phyloP scores from a whole-genome alignment of 1,140 invertebrate species.

The Hesperophylax magnus region DNA sequence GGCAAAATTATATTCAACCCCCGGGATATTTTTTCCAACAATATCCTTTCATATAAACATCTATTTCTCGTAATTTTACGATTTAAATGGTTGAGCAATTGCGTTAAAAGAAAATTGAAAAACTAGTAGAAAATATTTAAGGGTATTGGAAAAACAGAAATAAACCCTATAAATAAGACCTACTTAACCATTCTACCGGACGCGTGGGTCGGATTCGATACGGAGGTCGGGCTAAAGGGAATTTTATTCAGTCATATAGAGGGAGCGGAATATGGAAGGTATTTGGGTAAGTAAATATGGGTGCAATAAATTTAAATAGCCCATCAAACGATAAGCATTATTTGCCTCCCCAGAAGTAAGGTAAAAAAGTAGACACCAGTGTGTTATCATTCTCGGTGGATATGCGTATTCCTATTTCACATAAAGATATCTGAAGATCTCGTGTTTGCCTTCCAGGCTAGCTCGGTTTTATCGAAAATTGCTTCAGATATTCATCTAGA shows the following conservation, averaged over 20 bases:
- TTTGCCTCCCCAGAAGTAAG: background rate
- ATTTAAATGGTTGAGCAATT: slow-evolving; percentile 8
- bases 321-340: slow-evolving; percentile 51
- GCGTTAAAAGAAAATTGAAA: slow-evolving; percentile 19
- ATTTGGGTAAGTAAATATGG: slow-evolving; percentile 52
- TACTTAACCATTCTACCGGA: slow-evolving; percentile 45
- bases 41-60: too few species aligned
- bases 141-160: background rate
- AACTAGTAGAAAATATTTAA: slow-evolving; percentile 19
- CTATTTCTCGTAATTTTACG: slow-evolving; percentile 8
- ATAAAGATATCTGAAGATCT: background rate
- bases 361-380: too few species aligned
- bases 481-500: slow-evolving; percentile 15
- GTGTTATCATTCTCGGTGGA: background rate
- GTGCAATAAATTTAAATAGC: slow-evolving; percentile 56
- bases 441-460: background rate
- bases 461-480: slow-evolving; percentile 12
- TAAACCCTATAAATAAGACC: slow-evolving; percentile 41
- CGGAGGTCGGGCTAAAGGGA: background rate
- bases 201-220: background rate
- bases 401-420: slow-evolving; percentile 20
- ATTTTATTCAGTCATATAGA: slow-evolving; percentile 29
- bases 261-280: slow-evolving; percentile 45
- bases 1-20: background rate
- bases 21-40: background rate